Conservation (phyloP, 1,140 invertebrate species). For the Diplogasteroides magnus region DNA sequence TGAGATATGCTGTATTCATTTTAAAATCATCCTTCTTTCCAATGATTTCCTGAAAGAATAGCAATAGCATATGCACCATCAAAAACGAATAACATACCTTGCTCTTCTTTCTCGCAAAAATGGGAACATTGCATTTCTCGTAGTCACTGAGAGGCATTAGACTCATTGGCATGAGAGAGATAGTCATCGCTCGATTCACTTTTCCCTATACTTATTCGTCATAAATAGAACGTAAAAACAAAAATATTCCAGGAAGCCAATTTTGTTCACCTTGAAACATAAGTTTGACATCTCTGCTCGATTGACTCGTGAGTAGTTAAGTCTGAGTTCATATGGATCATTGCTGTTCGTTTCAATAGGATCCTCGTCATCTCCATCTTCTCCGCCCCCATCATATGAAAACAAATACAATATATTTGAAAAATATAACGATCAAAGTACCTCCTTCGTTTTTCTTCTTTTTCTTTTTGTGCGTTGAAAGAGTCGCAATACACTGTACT, state of each 20-base stretch:
- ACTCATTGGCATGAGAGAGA: conserved; percentile 34
- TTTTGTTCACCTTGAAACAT: conserved; percentile 5
- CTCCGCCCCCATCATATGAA: background rate
- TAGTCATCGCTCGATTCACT: background rate
- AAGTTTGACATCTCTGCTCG: background rate
- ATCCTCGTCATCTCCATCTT: conserved; percentile 2
- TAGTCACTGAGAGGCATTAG: conserved; percentile 37
- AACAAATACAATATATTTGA: background rate
- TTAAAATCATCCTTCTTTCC: conserved; percentile 57
- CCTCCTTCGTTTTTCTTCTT: conserved; percentile 12
- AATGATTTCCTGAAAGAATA: conserved; percentile 37
- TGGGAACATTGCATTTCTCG: conserved; percentile 36
- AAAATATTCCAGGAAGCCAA: no score
- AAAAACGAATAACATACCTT: no score
- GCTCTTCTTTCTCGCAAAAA: conserved; percentile 28
- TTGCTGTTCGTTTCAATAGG: background rate
- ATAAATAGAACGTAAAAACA: background rate
- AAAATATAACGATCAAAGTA: background rate
- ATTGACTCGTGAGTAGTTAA: background rate
- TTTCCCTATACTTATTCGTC: background rate
- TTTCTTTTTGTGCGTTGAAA: conserved; percentile 24
- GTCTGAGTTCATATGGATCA: conserved; percentile 1
- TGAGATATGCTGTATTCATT: conserved; percentile 55
- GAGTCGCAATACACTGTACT: conserved; percentile 27
- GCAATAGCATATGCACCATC: no score